A percentile compares a stretch with the other conserved stretches of the same genome.
Conservation (phyloP, 2,888 invertebrate genomes). For the Allacma fusca region DNA sequence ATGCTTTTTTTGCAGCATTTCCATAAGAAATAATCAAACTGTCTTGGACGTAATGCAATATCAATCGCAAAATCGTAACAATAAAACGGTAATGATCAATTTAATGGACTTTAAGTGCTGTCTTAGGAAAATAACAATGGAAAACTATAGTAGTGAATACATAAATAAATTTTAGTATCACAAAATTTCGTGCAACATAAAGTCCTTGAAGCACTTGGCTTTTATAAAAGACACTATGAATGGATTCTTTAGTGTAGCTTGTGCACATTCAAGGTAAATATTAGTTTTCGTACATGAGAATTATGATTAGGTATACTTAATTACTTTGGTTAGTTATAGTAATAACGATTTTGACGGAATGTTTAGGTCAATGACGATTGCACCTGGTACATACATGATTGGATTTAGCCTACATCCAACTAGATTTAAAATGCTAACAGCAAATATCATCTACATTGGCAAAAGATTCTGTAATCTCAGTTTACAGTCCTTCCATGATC, state of each 20-base stretch:
- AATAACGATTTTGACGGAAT: conserved; percentile 22
- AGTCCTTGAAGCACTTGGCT: not conserved
- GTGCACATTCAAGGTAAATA: not conserved
- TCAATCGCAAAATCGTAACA: not conserved
- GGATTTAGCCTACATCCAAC: too few species aligned
- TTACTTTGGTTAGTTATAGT: conserved; percentile 33
- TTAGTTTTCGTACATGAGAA: not conserved
- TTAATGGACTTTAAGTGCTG: conserved; percentile 9
- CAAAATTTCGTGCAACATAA: conserved; percentile 32
- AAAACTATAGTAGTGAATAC: conserved; percentile 9
- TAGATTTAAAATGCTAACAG: not conserved
- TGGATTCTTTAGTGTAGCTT: not conserved
- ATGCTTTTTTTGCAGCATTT: not conserved
- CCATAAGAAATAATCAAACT: not conserved
- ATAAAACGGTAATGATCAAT: not conserved
- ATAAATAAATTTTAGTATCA: conserved; percentile 31
- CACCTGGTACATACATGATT: conserved; percentile 10
- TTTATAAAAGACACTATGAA: not conserved
- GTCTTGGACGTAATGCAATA: not conserved
- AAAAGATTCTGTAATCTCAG: too few species aligned
- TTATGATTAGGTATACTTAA: not conserved
- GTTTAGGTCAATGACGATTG: conserved; percentile 26
- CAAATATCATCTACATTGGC: too few species aligned
- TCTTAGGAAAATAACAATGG: not conserved
- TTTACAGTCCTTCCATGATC: too few species aligned